phyloP scores from a whole-genome alignment of 1,140 invertebrate species.

The Brachionus sp. region DNA sequence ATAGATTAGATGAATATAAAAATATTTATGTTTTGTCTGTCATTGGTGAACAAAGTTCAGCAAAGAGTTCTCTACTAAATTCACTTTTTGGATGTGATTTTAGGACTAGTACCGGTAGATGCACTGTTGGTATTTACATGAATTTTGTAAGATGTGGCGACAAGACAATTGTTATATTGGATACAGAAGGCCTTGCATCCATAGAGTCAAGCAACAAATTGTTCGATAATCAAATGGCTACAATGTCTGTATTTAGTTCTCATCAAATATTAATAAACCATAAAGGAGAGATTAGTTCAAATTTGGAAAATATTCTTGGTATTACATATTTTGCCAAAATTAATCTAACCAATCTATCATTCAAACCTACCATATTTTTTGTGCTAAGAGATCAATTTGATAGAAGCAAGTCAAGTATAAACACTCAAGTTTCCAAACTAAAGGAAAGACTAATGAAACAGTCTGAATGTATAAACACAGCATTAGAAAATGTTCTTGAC shows the following conservation, averaged over 20 bases:
- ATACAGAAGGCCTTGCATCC: not conserved
- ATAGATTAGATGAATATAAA: not conserved
- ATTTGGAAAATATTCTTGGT: not conserved
- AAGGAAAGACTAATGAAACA: not conserved
- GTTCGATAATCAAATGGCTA: slow-evolving; percentile 5
- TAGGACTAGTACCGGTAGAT: slow-evolving; percentile 43
- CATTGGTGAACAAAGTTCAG: slow-evolving; percentile 45
- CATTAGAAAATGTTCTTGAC: not conserved
- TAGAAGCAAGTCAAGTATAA: not conserved
- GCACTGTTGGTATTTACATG: slow-evolving; percentile 44
- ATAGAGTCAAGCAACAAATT: not conserved
- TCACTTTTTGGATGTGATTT: slow-evolving; percentile 46
- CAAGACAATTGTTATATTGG: slow-evolving; percentile 27
- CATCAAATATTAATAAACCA: slow-evolving; percentile 13
- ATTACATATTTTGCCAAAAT: slow-evolving; percentile 2
- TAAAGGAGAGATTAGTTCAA: slow-evolving; percentile 17
- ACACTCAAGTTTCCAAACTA: not conserved
- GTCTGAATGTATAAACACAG: not conserved
- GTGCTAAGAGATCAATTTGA: not conserved
- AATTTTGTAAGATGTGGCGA: not conserved
- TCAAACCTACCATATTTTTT: not conserved
- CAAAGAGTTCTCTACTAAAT: slow-evolving; percentile 46
- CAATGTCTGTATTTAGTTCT: slow-evolving; percentile 1
- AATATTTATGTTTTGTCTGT: slow-evolving; percentile 33
- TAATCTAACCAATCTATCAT: not conserved